A percentile compares a stretch with the other conserved stretches of the same genome.
Conservation (phyloP, 2,888 invertebrate species). For the Oxycera nigricornis region DNA sequence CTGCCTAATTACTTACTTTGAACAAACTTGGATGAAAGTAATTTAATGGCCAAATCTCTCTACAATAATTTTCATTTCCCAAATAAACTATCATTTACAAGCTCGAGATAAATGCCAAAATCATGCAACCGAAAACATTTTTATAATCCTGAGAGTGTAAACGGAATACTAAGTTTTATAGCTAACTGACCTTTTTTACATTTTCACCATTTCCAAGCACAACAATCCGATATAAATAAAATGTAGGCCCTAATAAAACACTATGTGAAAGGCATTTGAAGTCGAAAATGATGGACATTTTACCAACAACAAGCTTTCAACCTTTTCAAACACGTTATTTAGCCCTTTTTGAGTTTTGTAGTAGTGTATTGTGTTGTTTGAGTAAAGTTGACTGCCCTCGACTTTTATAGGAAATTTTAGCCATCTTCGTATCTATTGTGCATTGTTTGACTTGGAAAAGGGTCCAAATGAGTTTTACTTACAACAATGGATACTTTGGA, state of each 20-base stretch:
- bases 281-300: neutral
- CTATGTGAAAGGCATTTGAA: neutral
- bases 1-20: too few relatives aligned
- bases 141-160: neutral
- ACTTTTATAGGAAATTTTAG: neutral
- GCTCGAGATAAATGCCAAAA: too few relatives aligned
- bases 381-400: neutral
- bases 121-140: too few relatives aligned
- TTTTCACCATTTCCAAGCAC: neutral
- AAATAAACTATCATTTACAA: too few relatives aligned
- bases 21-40: too few relatives aligned
- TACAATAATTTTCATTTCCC: too few relatives aligned
- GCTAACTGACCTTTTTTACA: neutral
- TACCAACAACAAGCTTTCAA: slow-evolving; percentile 15
- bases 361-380: neutral
- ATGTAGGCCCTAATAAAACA: neutral
- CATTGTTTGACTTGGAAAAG: slow-evolving; percentile 1
- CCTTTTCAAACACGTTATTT: slow-evolving; percentile 5
- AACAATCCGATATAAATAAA: too few relatives aligned
- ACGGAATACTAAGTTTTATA: neutral
- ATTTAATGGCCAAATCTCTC: too few relatives aligned
- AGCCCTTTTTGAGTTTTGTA: slow-evolving; percentile 24
- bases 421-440: neutral
- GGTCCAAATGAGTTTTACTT: slow-evolving; percentile 13
- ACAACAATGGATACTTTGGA: slow-evolving; percentile 29